These are phyloP conservation scores for Thalpophila matura DNA, from an alignment of 2,888 invertebrate genomes.

Conservation along the genomic window DNA sequence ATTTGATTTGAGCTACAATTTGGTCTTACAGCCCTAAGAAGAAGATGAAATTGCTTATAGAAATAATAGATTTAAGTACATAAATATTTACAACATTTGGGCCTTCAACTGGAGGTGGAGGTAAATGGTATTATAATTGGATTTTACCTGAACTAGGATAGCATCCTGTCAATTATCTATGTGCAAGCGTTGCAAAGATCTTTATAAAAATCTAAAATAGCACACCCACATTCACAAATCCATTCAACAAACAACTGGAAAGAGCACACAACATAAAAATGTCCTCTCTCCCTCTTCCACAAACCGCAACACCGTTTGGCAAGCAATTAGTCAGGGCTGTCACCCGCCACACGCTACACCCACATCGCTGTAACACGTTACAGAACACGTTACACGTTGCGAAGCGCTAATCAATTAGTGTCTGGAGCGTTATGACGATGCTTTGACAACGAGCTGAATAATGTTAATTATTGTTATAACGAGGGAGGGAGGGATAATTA, in stretches of 20 bases:
- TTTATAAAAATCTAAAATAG: too few relatives aligned
- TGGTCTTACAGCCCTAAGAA: too few relatives aligned
- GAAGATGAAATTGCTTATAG: too few relatives aligned
- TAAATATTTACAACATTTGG: too few relatives aligned
- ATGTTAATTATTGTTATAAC: conserved; percentile 51
- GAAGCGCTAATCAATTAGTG: conserved; percentile 54
- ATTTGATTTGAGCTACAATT: too few relatives aligned
- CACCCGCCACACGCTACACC: conserved; percentile 36
- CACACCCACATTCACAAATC: not conserved
- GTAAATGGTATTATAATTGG: too few relatives aligned
- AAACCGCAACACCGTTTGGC: conserved; percentile 31
- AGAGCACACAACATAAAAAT: not conserved
- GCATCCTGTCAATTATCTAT: too few relatives aligned
- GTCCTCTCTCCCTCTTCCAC: not conserved
- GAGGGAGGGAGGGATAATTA: conserved; percentile 21
- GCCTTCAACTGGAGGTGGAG: too few relatives aligned
- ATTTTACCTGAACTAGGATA: too few relatives aligned
- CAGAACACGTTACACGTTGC: conserved; percentile 32
- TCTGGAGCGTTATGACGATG: conserved; percentile 39
- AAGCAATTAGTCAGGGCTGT: conserved; percentile 55
- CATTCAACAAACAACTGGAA: not conserved
- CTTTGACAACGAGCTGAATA: conserved; percentile 49
- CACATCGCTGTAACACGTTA: conserved; percentile 22
- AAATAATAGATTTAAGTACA: too few relatives aligned
- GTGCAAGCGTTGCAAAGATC: too few relatives aligned